phyloP scores from a whole-genome alignment of 2,888 invertebrate species.

The Callyntrura guangdongensis region DNA sequence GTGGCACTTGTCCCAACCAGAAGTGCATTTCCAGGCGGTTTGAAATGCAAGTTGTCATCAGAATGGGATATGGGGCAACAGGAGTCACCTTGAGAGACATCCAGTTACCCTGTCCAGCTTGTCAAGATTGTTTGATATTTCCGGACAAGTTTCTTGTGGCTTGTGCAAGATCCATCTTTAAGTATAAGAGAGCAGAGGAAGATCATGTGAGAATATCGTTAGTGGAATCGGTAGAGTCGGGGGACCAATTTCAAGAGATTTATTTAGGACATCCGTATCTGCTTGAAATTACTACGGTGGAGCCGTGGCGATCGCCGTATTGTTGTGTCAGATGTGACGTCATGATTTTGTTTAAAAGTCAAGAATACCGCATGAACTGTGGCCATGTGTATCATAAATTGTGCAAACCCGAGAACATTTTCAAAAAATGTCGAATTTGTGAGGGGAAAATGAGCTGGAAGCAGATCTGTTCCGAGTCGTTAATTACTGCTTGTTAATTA shows the following conservation, averaged over 20 bases:
- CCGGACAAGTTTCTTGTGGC: slow-evolving; percentile 15
- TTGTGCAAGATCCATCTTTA: background rate
- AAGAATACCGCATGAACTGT: slow-evolving; percentile 8
- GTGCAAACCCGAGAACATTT: background rate
- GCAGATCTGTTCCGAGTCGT: no score
- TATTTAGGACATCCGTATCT: background rate
- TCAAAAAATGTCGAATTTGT: background rate
- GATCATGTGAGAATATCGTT: background rate
- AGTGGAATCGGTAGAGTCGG: background rate
- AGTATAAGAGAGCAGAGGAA: background rate
- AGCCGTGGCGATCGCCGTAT: slow-evolving; percentile 14
- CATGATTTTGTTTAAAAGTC: background rate
- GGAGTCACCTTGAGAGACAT: background rate
- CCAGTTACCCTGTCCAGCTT: background rate
- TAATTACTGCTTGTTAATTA: no score
- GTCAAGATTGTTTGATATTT: background rate
- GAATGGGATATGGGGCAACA: background rate
- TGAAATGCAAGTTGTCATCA: background rate
- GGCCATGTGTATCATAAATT: slow-evolving; percentile 25
- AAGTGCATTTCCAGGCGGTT: background rate
- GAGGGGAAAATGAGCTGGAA: background rate
- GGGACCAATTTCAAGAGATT: slow-evolving; percentile 16
- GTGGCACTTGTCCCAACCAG: background rate
- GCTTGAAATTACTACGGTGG: slow-evolving; percentile 4
- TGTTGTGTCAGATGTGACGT: background rate